Evolutionary conservation across 2,888 invertebrate species (phyloP).

Genomic region (Drosophila antonietae): DNA sequence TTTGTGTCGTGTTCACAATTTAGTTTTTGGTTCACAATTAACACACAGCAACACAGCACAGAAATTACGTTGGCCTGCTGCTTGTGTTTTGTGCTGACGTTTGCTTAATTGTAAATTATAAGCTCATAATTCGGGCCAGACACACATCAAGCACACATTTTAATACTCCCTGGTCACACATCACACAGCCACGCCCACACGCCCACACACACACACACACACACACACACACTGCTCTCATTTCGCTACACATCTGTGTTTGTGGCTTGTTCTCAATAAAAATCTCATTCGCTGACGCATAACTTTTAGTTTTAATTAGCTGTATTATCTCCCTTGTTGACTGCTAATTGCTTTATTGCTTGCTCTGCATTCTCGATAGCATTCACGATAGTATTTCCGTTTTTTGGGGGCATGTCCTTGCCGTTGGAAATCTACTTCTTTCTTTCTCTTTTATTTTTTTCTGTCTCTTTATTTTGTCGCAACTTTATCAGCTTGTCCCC

Average conservation of each 20-base stretch:
- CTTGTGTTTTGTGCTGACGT: constrained; percentile 68
- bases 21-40: constrained; percentile 60
- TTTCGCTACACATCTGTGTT: neutral
- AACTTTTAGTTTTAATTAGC: constrained; percentile 80
- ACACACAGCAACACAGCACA: constrained; percentile 42
- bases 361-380: constrained; percentile 45
- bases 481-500: constrained; percentile 76
- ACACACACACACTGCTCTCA: constrained; percentile 13
- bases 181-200: constrained; percentile 42
- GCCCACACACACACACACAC: neutral
- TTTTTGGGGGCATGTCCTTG: constrained; percentile 38
- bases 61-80: constrained; percentile 59
- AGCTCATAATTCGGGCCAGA: constrained; percentile 60
- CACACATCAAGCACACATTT: constrained; percentile 55
- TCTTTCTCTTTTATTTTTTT: neutral
- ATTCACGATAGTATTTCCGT: constrained; percentile 8
- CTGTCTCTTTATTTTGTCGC: constrained; percentile 59
- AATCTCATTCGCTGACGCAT: constrained; percentile 79
- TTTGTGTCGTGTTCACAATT: constrained; percentile 45
- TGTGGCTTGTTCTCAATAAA: constrained; percentile 66
- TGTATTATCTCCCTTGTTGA: constrained; percentile 77
- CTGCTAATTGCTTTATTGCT: constrained; percentile 78
- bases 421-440: constrained; percentile 56
- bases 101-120: constrained; percentile 77
- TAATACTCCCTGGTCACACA: constrained; percentile 67